Base-by-base conservation (phyloP, 1,140 invertebrate species). In the Bombus balteatus region DNA sequence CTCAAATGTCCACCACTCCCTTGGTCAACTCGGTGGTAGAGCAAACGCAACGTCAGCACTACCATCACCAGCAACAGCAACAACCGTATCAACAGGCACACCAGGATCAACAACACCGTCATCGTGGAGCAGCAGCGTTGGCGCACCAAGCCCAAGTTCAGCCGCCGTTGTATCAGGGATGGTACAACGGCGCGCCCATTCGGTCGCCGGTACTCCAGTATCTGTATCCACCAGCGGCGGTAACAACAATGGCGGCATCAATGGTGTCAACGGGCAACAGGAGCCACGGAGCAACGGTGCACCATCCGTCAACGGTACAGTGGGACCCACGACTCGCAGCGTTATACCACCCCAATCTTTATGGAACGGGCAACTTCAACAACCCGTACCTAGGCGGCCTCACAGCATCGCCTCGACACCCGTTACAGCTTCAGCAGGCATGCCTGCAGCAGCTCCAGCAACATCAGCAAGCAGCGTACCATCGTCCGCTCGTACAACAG, bases 331-430 rank as follows among this genome's bases (percentile, higher is more conserved):
- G 86, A 88, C 88, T 92, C 92, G 92, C 90, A 92, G 91, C 89
- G 90, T 90, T 90, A 59, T 93, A 91, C 94, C 93, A 93, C 93
- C 94, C 86, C 93, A 94, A 73, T 93, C 93, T 81, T 83, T 95
- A 83, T 95, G 95, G 94, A 95, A 95, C 91, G 95, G 94, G 71
- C 94, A 95, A 34, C 90, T 92, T 85, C 91, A 93, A 41, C 92
- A 94, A 84, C 91, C 93, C 83, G 78, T 94, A 88, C 89, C 93
- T 82, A 90, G 93, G 79, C 87, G 94, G 91, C 95, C 95, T 68
- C 93, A 94, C 92, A 95, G 94, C 92, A 95, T 95, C 91, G 94
- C 95, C 83, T 89, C 94, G 32, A 95, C 94, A 81, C 93, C 95
- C 90, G 89, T 93, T 88, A 91, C 89, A 81, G 66, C 83, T 87